A percentile compares a stretch with the other conserved stretches of the same genome.
phyloP scores from a whole-genome alignment of 2,113 vertebrate genomes.

The Hoplias malabaricus region DNA sequence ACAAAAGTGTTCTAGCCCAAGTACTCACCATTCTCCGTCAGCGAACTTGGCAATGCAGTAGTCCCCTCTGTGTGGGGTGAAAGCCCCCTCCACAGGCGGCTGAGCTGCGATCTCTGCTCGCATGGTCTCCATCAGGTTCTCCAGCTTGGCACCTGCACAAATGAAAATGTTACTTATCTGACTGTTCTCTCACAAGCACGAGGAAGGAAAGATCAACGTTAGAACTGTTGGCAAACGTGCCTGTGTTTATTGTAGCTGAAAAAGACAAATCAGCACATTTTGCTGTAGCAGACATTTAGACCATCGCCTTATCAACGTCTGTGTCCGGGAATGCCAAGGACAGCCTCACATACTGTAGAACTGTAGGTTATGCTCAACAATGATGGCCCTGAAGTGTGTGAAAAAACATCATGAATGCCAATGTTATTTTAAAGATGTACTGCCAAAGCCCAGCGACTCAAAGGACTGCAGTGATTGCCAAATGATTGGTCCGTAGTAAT shows the following conservation, averaged over 20 bases:
- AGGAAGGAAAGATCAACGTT: neutral
- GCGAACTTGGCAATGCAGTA: slow-evolving; percentile 95
- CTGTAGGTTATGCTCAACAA: neutral
- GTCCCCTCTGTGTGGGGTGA: slow-evolving; percentile 83
- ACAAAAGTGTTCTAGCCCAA: neutral
- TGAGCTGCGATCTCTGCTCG: slow-evolving; percentile 85
- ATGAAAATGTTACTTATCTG: neutral
- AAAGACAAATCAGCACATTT: neutral
- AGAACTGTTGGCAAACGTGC: neutral
- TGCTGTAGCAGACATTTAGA: neutral
- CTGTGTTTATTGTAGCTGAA: neutral
- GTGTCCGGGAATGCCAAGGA: neutral
- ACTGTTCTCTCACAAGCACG: neutral
- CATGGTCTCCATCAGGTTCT: slow-evolving; percentile 98
- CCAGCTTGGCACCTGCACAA: slow-evolving; percentile 84
- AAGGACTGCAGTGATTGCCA: slow-evolving; percentile 32
- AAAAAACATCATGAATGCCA: neutral
- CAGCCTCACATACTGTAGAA: neutral
- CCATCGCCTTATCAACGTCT: neutral
- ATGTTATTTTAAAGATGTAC: neutral
- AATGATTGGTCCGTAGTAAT: slow-evolving; percentile 54
- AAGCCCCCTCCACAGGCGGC: slow-evolving; percentile 89
- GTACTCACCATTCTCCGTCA: slow-evolving; percentile 90
- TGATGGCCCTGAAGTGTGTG: neutral
- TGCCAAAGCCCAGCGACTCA: neutral